Base-by-base conservation (phyloP, 2,888 invertebrate species). In the Onchidella celtica region DNA sequence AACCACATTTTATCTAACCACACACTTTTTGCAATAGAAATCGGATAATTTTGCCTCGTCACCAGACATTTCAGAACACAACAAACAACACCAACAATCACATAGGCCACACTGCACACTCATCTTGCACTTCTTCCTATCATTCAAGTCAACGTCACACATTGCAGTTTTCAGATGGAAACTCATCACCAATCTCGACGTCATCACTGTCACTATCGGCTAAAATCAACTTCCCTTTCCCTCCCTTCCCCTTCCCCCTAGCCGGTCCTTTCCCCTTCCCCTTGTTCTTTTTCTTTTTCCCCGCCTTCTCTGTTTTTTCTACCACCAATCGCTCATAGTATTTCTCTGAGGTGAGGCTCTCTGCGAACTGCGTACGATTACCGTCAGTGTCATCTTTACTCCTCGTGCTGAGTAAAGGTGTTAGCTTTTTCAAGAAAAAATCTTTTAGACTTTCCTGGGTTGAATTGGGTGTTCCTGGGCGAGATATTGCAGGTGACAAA, bases 301-400 rank as follows among this genome's bases (percentile, higher is more conserved):
- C 47, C 17, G 6, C 47, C 47, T 55, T 57, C 32, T 34, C 59
- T 3, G 11, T 55, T 40, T 68, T 32, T 14, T 68, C 69, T 32
- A 32, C 32, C 24, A 32, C 17, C 17, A 69, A 47, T 29, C 78
- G 27, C 27, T 6, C 2, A 21, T 69, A 11, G 32, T 69, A 78
- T 36, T 78, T 68, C 21, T 47, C 68, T 57, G 78, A 69, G 14
- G 70, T 78, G n/a, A 78, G 69, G 59, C 78, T 78, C 36, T 78
- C 69, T 11, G 47, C 78, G 57, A 69, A 78, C 24, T 74, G 70
- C 34, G 40, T 6, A 6, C 38, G 38, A 3, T 36, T 57, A 17
- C 69, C 61, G 6, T 27, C 68, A 27, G 24, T 59, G 14, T 17
- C 14, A 11, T 55, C n/a, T 74, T 27, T 21, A 17, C 17, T 47